Evolutionary conservation across 1,140 invertebrate genomes (phyloP).

Genomic region (Drosophila parvula): DNA sequence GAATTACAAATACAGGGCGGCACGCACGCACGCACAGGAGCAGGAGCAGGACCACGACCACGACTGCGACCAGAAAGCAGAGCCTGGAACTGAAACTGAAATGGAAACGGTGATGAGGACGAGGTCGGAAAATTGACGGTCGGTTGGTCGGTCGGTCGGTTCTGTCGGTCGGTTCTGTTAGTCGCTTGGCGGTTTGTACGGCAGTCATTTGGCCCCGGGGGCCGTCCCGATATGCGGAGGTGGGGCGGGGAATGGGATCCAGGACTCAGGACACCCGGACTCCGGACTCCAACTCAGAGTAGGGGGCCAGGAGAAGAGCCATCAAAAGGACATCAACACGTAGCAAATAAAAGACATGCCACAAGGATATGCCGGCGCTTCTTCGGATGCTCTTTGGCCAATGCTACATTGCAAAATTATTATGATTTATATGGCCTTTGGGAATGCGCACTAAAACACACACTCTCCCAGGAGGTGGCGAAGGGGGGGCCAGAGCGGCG

Average conservation of each 20-base stretch:
- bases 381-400: conserved; percentile 71
- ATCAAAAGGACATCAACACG: conserved; percentile 82
- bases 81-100: conserved; percentile 14
- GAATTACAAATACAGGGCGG: conserved; percentile 78
- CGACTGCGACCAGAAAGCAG: conserved; percentile 10
- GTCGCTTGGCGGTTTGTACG: conserved; percentile 69
- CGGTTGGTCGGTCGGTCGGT: conserved; percentile 28
- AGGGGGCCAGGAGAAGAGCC: conserved; percentile 58
- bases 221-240: conserved; percentile 34
- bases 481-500: conserved; percentile 10
- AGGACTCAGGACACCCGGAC: background rate
- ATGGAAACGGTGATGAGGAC: conserved; percentile 17
- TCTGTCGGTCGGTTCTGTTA: conserved; percentile 38
- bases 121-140: conserved; percentile 10
- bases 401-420: conserved; percentile 82
- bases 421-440: conserved; percentile 82
- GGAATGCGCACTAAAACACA: conserved; percentile 75
- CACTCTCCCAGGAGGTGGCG: conserved; percentile 30
- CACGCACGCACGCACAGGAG: conserved; percentile 68
- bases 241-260: conserved; percentile 11
- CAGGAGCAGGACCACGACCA: conserved; percentile 28
- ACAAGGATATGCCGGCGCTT: conserved; percentile 72
- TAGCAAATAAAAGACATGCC: conserved; percentile 82
- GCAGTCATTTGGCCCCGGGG: conserved; percentile 70
- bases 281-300: background rate